Base-by-base conservation (phyloP, 2,888 invertebrate species). In the Venustoraphidia nigricollis region DNA sequence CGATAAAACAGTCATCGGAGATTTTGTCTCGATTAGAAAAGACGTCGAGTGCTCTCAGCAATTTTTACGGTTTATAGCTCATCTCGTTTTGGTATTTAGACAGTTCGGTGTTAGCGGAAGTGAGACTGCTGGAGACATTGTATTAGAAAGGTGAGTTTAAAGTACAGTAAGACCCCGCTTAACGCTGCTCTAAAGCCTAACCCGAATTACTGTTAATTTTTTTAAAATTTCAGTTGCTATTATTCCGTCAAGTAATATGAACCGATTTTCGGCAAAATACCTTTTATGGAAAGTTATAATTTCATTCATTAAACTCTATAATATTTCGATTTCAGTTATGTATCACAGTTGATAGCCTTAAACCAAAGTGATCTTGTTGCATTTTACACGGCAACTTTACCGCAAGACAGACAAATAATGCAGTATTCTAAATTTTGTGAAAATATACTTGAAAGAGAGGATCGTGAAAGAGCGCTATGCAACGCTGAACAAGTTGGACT, bases 331-430 rank as follows among this genome's bases (percentile, higher is more conserved):
- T 58, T 38, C 48, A 73, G 66, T 55, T 88, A 79, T 62, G 80
- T 86, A 1, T 71, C 72, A 38, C 72, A 77, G 52, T 69, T 95
- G 27, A 84, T 89, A 51, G 75, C 79, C 48, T 73, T 83, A 50
- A 78, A 80, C 11, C 83, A 87, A 57, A 79, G 87, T 3, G 77
- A 80, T 52, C 69, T 92, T 34, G 80, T 95, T 9, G 91, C 94
- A 1, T 85, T 79, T 62, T 95, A 95, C 60, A 82, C 84, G 0
- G 81, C 91, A 3, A 82, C 83, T 48, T 71, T 95, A 41, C 86
- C 87, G 9, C 68, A 67, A 43, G 68, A 73, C 10, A 68, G 73
- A 50, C 71, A 77, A 63, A 69, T 76, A 37, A 53, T 62, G 41
- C 60, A 83, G 1, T 89, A 81, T 66, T 77, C 87, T 0, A 72